Conservation (phyloP, 2,888 invertebrate genomes). For the Andrena chrysosceles region DNA sequence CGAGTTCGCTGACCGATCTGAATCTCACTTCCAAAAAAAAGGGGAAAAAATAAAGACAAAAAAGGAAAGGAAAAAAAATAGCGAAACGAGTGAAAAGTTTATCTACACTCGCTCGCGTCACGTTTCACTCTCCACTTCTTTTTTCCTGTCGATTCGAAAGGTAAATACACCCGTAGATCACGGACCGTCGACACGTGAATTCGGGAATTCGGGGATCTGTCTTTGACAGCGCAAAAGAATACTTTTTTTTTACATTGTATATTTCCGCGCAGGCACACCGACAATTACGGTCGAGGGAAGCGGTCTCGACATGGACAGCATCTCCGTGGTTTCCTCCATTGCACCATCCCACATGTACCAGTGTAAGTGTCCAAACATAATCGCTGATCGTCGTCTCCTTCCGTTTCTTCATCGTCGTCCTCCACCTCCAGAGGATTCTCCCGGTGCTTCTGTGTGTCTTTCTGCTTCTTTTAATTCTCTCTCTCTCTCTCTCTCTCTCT, state of each 20-base stretch:
- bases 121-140: neutral
- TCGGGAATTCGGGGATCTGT: neutral
- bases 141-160: neutral
- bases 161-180: neutral
- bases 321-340: conserved; percentile 90
- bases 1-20: neutral
- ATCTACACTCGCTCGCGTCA: neutral
- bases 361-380: conserved; percentile 86
- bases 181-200: neutral
- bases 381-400: conserved; percentile 68
- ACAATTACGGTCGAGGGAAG: conserved; percentile 86
- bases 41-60: too few species aligned
- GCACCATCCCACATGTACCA: conserved; percentile 89
- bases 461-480: neutral
- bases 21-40: too few species aligned
- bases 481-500: neutral
- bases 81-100: too few species aligned
- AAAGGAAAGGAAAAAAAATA: neutral
- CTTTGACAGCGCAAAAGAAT: neutral
- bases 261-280: conserved; percentile 84
- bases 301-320: conserved; percentile 90
- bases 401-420: conserved; percentile 49
- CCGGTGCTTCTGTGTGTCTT: conserved; percentile 25
- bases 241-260: conserved; percentile 69
- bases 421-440: conserved; percentile 33